phyloP scores from a whole-genome alignment of 2,888 invertebrate species.

The Cataglyphis altisquamis region DNA sequence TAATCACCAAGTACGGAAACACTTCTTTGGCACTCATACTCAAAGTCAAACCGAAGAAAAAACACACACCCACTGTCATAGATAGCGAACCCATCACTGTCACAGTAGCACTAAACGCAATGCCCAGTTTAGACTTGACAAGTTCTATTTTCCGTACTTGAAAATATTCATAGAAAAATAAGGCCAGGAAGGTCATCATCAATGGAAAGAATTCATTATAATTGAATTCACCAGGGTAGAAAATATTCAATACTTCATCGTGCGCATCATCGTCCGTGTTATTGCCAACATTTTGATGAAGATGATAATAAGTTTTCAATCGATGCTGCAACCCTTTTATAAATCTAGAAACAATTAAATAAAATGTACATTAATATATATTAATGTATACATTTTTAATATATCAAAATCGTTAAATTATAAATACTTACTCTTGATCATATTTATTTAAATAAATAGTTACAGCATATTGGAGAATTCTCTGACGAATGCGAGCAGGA shows the following conservation, averaged over 20 bases:
- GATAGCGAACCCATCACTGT: slow-evolving; percentile 95
- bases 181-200: slow-evolving; percentile 93
- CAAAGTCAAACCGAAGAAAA: slow-evolving; percentile 94
- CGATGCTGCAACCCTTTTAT: slow-evolving; percentile 91
- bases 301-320: slow-evolving; percentile 90
- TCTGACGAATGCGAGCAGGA: slow-evolving; percentile 93
- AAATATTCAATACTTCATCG: slow-evolving; percentile 90
- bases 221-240: slow-evolving; percentile 96
- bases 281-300: slow-evolving; percentile 88
- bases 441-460: slow-evolving; percentile 94
- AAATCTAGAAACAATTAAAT: slow-evolving; percentile 87
- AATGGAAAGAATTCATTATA: slow-evolving; percentile 95
- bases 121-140: slow-evolving; percentile 93
- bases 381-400: neutral
- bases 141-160: slow-evolving; percentile 98
- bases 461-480: slow-evolving; percentile 95
- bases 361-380: neutral
- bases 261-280: slow-evolving; percentile 60
- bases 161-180: slow-evolving; percentile 97
- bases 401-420: neutral
- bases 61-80: slow-evolving; percentile 96
- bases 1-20: slow-evolving; percentile 97
- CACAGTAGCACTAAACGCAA: slow-evolving; percentile 96
- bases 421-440: slow-evolving; percentile 90
- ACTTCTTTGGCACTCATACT: slow-evolving; percentile 95